A percentile compares a stretch with the other conserved stretches of the same genome.
Evolutionary conservation across 2,797 vertebrate species (phyloP).

Genomic region (Masticophis lateralis): DNA sequence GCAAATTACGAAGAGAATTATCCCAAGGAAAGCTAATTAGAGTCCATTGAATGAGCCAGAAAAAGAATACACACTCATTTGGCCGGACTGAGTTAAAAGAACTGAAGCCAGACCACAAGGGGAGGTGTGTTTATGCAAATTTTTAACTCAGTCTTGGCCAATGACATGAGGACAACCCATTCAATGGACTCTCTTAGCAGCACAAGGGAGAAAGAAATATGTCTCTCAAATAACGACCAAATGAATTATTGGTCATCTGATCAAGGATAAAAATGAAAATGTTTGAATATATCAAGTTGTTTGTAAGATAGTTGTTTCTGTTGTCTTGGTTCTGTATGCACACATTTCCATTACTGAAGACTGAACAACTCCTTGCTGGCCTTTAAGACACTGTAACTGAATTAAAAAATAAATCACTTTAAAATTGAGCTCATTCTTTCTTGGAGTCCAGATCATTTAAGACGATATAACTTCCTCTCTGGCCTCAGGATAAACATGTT

Average conservation of each 20-base stretch:
- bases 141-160: too few relatives aligned
- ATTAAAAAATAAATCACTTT: background rate
- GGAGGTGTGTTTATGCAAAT: too few relatives aligned
- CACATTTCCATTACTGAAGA: background rate
- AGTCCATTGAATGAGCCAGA: too few relatives aligned
- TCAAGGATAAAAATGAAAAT: background rate
- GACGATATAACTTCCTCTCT: slow-evolving; percentile 7
- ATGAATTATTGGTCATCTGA: background rate
- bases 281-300: background rate
- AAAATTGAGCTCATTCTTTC: background rate
- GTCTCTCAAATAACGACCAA: background rate
- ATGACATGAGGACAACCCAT: too few relatives aligned
- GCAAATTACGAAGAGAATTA: too few relatives aligned
- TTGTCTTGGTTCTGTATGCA: background rate
- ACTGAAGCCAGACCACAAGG: too few relatives aligned
- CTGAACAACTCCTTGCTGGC: background rate
- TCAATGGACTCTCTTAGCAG: too few relatives aligned
- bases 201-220: background rate
- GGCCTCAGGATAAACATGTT: slow-evolving; percentile 10
- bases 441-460: background rate
- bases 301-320: background rate
- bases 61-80: too few relatives aligned
- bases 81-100: too few relatives aligned
- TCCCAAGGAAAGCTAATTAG: too few relatives aligned
- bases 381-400: background rate